A percentile compares a stretch with the other conserved stretches of the same genome.
Conservation (phyloP, 2,888 invertebrate genomes). For the Hirtodrosophila cameraria region DNA sequence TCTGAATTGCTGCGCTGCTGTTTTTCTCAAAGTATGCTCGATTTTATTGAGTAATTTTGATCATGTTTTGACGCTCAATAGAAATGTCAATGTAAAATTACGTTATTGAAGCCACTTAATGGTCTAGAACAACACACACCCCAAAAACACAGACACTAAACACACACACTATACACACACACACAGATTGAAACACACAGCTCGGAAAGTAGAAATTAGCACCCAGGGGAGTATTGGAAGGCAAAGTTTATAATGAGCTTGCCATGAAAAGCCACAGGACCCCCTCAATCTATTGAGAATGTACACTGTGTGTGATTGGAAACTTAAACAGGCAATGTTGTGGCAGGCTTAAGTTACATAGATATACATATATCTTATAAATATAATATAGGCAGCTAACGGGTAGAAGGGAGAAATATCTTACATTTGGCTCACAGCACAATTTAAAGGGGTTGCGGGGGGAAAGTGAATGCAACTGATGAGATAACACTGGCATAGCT, state of each 20-base stretch:
- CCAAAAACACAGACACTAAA: conserved; percentile 8
- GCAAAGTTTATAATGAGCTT: conserved; percentile 75
- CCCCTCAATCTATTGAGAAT: conserved; percentile 21
- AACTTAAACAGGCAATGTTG: conserved; percentile 44
- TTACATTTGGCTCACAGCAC: no score
- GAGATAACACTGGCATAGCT: no score
- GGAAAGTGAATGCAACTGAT: no score
- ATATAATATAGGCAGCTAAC: neutral
- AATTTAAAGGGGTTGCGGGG: no score
- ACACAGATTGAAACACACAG: conserved; percentile 1
- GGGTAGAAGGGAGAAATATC: neutral
- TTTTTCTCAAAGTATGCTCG: conserved; percentile 16
- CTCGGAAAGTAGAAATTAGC: conserved; percentile 65
- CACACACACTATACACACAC: conserved; percentile 5
- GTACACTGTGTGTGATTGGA: conserved; percentile 50
- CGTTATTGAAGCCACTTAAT: conserved; percentile 58
- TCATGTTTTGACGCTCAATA: conserved; percentile 60
- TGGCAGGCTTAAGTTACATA: conserved; percentile 8
- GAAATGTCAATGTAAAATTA: conserved; percentile 55
- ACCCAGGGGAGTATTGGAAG: conserved; percentile 66
- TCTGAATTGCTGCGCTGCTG: conserved; percentile 28
- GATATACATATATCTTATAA: neutral
- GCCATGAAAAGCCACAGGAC: conserved; percentile 24
- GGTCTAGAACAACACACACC: conserved; percentile 28
- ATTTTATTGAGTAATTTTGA: conserved; percentile 44